Conservation (phyloP, 2,113 vertebrate species). For the Parus major region DNA sequence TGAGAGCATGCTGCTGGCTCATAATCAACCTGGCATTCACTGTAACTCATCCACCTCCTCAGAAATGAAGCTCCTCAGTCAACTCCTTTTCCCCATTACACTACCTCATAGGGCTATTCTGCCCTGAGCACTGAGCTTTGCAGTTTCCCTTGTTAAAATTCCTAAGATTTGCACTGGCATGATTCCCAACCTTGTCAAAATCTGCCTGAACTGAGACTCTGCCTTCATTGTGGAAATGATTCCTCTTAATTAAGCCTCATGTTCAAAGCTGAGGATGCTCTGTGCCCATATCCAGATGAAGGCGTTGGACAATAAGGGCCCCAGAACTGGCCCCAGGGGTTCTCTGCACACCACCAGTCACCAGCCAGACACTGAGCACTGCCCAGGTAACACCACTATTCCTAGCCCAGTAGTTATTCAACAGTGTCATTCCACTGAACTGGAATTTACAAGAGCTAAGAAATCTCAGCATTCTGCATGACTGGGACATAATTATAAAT, state of each 20-base stretch:
- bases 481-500: not conserved
- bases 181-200: not conserved
- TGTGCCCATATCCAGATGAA: not conserved
- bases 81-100: not conserved
- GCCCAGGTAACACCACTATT: not conserved
- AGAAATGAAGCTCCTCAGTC: not conserved
- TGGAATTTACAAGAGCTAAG: not conserved
- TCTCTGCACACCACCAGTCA: not conserved
- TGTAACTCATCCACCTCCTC: not conserved
- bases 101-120: not conserved
- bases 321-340: not conserved
- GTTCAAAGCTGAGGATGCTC: not conserved
- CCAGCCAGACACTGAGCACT: not conserved
- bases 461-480: not conserved
- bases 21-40: not conserved
- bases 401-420: not conserved
- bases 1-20: not conserved
- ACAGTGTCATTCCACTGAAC: not conserved
- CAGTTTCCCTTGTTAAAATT: not conserved
- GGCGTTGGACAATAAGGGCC: not conserved
- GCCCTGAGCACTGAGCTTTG: fast-evolving
- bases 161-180: not conserved
- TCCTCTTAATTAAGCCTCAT: not conserved
- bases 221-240: not conserved
- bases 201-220: not conserved